phyloP scores from a whole-genome alignment of 2,113 vertebrate genomes.

The Emydocephalus ijimae region DNA sequence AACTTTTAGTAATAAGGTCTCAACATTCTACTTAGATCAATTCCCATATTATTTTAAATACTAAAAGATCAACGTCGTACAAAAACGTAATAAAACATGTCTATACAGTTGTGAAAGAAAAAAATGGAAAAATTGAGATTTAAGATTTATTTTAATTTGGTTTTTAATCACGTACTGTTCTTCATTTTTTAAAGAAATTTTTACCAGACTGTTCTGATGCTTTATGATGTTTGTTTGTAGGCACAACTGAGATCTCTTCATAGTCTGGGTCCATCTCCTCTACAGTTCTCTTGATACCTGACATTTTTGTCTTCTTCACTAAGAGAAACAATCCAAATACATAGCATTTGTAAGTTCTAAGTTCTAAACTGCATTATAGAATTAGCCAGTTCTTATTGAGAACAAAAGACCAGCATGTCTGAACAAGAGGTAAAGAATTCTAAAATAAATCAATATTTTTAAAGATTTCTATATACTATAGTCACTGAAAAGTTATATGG shows the following conservation, averaged over 20 bases:
- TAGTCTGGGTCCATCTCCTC: conserved; percentile 93
- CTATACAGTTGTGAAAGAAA: neutral
- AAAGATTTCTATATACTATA: neutral
- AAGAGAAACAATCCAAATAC: accelerated
- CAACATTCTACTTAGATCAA: neutral
- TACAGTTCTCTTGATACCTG: conserved; percentile 90
- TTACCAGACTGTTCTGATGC: conserved; percentile 87
- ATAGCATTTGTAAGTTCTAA: neutral
- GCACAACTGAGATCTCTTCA: conserved; percentile 84
- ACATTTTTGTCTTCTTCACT: conserved; percentile 73
- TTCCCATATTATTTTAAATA: neutral
- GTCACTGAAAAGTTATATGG: neutral
- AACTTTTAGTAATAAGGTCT: neutral
- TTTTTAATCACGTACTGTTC: neutral
- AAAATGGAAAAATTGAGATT: neutral
- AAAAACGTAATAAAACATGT: neutral
- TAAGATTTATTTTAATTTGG: neutral
- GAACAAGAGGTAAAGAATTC: neutral
- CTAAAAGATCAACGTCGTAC: neutral
- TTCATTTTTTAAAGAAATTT: neutral
- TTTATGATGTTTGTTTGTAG: conserved; percentile 87
- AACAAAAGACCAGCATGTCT: neutral
- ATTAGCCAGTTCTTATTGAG: neutral
- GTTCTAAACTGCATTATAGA: neutral
- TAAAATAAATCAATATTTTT: neutral